Conservation (phyloP, 2,113 vertebrate genomes). For the Podarcis raffonei region DNA sequence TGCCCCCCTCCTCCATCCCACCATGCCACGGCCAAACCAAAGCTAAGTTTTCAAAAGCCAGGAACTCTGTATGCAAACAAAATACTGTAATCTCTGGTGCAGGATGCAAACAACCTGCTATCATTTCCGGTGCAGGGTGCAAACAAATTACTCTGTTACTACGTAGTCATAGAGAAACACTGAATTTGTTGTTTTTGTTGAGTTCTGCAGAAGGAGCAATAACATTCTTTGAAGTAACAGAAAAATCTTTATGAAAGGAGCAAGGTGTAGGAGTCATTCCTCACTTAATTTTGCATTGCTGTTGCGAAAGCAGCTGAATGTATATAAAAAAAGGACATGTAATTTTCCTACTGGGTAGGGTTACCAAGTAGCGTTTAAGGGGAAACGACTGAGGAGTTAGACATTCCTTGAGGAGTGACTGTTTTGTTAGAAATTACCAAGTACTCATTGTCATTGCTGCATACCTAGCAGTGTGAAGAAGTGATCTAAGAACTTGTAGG, state of each 20-base stretch:
- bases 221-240: background rate
- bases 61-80: background rate
- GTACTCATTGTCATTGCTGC: background rate
- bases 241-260: background rate
- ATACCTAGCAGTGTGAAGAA: background rate
- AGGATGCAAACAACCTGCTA: background rate
- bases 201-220: background rate
- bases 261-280: background rate
- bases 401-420: background rate
- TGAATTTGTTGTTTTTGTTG: background rate
- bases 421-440: background rate
- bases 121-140: background rate
- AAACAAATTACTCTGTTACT: background rate
- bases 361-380: background rate
- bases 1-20: background rate
- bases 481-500: background rate
- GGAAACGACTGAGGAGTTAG: background rate
- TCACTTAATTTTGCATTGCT: background rate
- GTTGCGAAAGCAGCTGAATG: accelerated
- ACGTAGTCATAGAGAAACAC: background rate
- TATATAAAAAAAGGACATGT: background rate
- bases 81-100: background rate
- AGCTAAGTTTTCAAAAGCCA: background rate
- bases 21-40: background rate
- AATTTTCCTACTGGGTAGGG: background rate